phyloP scores from a whole-genome alignment of 2,797 vertebrate genomes.

The Pseudotriccus pelzelni region DNA sequence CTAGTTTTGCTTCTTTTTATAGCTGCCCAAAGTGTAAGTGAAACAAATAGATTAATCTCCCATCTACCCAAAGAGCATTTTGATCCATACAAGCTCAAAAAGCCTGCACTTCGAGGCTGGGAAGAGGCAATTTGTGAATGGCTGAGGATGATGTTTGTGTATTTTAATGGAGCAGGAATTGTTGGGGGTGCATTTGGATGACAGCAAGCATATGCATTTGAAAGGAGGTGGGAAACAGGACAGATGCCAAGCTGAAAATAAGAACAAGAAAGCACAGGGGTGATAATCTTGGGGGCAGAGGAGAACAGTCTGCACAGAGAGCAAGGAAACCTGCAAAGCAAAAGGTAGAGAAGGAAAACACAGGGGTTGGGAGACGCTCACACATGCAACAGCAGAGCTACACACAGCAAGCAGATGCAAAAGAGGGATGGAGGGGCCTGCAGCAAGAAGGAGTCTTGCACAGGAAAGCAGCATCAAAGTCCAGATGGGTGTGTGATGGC shows the following conservation, averaged over 20 bases:
- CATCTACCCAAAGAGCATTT: neutral
- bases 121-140: neutral
- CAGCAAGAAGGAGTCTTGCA: neutral
- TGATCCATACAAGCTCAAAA: neutral
- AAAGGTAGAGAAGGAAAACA: neutral
- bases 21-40: neutral
- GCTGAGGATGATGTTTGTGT: neutral
- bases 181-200: neutral
- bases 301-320: neutral
- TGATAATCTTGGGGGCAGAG: neutral
- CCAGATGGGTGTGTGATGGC: neutral
- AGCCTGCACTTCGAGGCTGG: neutral
- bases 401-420: neutral
- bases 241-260: neutral
- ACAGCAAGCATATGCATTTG: neutral
- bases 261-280: neutral
- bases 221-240: conserved; percentile 3
- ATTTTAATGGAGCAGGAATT: neutral
- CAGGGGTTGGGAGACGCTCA: neutral
- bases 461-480: neutral
- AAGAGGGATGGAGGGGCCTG: neutral
- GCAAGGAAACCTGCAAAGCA: neutral
- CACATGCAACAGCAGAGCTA: neutral
- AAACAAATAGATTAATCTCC: conserved; percentile 34
- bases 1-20: neutral